Conservation (phyloP, 2,888 invertebrate genomes). For the Limnephilus marmoratus region DNA sequence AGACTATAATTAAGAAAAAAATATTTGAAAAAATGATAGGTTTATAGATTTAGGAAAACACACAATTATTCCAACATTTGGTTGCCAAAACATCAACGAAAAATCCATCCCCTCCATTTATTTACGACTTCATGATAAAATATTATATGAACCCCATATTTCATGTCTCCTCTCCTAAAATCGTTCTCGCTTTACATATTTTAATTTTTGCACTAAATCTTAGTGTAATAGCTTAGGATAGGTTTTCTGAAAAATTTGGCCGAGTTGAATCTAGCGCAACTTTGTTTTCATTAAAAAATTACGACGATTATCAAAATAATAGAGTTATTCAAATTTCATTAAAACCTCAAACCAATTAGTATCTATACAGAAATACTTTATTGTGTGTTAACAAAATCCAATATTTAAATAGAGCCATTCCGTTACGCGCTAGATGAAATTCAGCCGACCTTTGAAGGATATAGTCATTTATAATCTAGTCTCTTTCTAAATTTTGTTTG, state of each 20-base stretch:
- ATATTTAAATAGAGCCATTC: not conserved
- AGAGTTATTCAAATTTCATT: not conserved
- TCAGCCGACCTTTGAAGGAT: conserved; percentile 3
- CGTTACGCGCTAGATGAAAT: not conserved
- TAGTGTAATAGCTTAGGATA: conserved; percentile 60
- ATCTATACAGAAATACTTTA: not conserved
- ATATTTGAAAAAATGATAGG: conserved; percentile 19
- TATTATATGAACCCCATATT: conserved; percentile 29
- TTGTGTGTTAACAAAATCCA: too few relatives aligned
- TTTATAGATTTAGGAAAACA: conserved; percentile 30
- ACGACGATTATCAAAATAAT: not conserved
- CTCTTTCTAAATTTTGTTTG: conserved; percentile 56
- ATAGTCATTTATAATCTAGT: conserved; percentile 64
- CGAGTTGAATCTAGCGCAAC: conserved; percentile 7
- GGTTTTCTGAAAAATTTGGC: conserved; percentile 46
- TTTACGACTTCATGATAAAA: not conserved
- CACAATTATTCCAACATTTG: conserved; percentile 16
- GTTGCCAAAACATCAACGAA: conserved; percentile 3
- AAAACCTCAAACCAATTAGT: not conserved
- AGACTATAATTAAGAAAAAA: conserved; percentile 39
- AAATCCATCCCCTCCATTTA: not conserved
- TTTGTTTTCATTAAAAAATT: not conserved
- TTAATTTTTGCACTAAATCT: conserved; percentile 59
- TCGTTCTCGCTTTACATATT: conserved; percentile 31
- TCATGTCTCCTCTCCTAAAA: not conserved